Evolutionary conservation across 2,113 vertebrate species (phyloP), one percentile per base, ranked within the genome.

Genomic region (Marmota monax): DNA sequence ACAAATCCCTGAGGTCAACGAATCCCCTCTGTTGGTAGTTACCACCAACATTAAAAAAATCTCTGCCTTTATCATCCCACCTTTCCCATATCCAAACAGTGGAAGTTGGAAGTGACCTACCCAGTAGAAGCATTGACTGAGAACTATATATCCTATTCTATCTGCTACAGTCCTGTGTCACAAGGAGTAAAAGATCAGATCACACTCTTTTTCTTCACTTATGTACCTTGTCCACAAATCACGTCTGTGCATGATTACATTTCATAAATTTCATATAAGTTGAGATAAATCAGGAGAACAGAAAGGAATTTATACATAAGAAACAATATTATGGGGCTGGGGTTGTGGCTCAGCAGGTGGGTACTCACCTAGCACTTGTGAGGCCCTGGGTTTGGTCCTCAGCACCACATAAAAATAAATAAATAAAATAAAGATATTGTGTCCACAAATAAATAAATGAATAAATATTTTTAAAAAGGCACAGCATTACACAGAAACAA

Each of bases 31-130:
- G 14, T 37, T 17, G 25, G 6, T 1, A 48, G 3, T 79, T 34
- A 20, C 17, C 39, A 29, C 2, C n/a, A 63, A 39, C 0, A 17
- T 63, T 17, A 84, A 74, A 9, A 72, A 45, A 77, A 16, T 20
- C 2, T 78, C 8, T 39, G 2, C 6, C 17, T 65, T 20, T 13
- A 10, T 32, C 51, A 58, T 27, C 29, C 14, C 7, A 45, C 8
- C 4, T 13, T 56, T 39, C 22, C 18, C 1, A 3, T 0, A 3
- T 20, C 2, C 12, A 32, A 32, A 63, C 11, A n/a, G 17, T 73
- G 29, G 3, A 73, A 53, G 27, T 29, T 73, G 29, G 3, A 73
- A 53, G 22, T 29, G 0, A 18, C 13, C 61, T 69, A 67, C 23
- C 25, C 32, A 83, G 4, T 42, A 39, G 7, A 13, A 16, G 11